These are phyloP conservation scores for Enteromius trimaculatus DNA, from an alignment of 2,797 vertebrate species.

Conservation along the genomic window DNA sequence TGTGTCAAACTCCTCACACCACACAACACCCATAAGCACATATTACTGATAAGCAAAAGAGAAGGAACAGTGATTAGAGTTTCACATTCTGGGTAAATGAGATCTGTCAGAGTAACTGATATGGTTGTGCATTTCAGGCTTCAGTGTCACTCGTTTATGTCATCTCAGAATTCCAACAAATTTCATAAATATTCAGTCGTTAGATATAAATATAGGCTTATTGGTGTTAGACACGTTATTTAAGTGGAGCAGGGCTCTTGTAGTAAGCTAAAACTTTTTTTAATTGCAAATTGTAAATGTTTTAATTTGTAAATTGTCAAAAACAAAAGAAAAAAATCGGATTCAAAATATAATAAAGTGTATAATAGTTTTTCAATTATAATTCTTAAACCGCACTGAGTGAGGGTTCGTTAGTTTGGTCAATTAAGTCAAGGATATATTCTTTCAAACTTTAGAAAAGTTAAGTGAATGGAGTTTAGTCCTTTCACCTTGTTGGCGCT, in stretches of 20 bases:
- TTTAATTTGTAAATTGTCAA: too few species aligned
- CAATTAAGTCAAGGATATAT: background rate
- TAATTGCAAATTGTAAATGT: too few species aligned
- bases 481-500: background rate
- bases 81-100: background rate
- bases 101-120: background rate
- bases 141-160: background rate
- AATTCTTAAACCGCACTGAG: background rate
- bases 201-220: background rate
- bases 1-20: background rate
- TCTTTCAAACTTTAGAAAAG: background rate
- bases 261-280: background rate
- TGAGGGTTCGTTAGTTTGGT: background rate
- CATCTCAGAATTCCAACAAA: background rate
- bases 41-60: background rate
- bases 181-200: background rate
- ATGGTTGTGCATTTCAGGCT: slow-evolving; percentile 9
- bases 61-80: background rate
- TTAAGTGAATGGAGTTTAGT: background rate
- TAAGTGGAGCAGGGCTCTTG: background rate
- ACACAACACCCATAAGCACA: background rate
- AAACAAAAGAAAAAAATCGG: background rate
- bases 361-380: background rate
- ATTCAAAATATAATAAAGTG: background rate
- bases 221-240: background rate